phyloP scores from a whole-genome alignment of 2,888 invertebrate genomes.

The Artemia sp. region DNA sequence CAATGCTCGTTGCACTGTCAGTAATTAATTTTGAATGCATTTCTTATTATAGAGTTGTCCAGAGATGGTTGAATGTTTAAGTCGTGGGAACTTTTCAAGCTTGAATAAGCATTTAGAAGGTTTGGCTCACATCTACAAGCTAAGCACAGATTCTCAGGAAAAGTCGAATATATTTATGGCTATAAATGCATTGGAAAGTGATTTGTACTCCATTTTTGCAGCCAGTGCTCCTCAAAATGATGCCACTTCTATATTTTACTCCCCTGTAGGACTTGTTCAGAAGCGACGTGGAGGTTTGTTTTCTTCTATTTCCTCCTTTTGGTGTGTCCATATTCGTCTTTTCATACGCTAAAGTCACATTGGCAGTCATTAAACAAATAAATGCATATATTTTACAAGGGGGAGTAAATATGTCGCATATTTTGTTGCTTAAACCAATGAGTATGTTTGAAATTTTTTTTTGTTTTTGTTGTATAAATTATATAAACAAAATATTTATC shows the following conservation, averaged over 20 bases:
- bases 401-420: no score
- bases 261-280: conserved; percentile 69
- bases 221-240: conserved; percentile 47
- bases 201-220: conserved; percentile 62
- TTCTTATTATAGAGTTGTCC: conserved; percentile 53
- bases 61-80: conserved; percentile 65
- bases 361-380: no score
- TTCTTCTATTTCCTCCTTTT: no score
- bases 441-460: no score
- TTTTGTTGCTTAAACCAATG: no score
- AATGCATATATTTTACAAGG: no score
- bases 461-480: no score
- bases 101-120: conserved; percentile 82
- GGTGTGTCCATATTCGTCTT: no score
- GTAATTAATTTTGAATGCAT: conserved; percentile 19
- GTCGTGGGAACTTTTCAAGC: conserved; percentile 71
- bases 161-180: conserved; percentile 86
- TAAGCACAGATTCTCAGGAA: conserved; percentile 84
- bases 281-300: conserved; percentile 54
- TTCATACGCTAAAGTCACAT: no score
- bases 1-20: not conserved
- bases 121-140: conserved; percentile 72
- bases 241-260: conserved; percentile 56
- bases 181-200: conserved; percentile 73
- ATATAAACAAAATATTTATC: no score